A percentile compares a stretch with the other conserved stretches of the same genome.
Evolutionary conservation across 2,888 invertebrate genomes (phyloP).

Genomic region (Drosophila pegasa): DNA sequence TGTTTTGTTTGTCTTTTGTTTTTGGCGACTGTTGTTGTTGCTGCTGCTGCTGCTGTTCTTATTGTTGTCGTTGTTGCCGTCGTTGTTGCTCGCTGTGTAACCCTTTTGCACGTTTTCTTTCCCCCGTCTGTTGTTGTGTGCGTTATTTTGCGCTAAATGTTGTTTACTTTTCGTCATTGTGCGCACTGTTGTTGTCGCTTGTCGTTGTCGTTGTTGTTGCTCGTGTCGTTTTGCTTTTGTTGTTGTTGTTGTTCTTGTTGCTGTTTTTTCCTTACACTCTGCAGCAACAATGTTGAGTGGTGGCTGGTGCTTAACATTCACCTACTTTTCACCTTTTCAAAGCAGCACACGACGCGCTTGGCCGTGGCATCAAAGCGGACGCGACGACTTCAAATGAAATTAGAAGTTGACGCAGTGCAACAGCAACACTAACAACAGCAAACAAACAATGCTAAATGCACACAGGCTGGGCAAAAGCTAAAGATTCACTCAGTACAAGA

Average conservation of each 20-base stretch:
- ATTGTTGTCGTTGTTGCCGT: conserved; percentile 18
- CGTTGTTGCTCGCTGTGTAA: conserved; percentile 39
- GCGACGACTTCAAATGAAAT: conserved; percentile 73
- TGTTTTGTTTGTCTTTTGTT: conserved; percentile 71
- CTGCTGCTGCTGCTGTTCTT: too few species aligned
- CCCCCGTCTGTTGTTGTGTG: conserved; percentile 10
- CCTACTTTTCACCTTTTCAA: conserved; percentile 57
- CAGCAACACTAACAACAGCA: conserved; percentile 38
- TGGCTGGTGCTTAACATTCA: conserved; percentile 43
- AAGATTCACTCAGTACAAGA: conserved; percentile 48
- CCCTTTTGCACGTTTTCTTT: conserved; percentile 67
- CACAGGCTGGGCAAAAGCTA: conserved; percentile 41
- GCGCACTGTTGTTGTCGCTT: not conserved
- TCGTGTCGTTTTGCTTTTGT: conserved; percentile 58
- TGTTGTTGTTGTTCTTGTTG: conserved; percentile 9
- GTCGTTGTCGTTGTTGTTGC: conserved; percentile 16
- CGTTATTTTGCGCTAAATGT: conserved; percentile 69
- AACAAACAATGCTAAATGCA: conserved; percentile 65
- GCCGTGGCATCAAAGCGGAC: conserved; percentile 75
- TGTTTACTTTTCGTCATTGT: conserved; percentile 75
- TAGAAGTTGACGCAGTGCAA: conserved; percentile 76
- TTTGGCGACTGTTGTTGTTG: conserved; percentile 41
- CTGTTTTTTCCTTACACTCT: conserved; percentile 53
- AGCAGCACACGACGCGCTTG: conserved; percentile 63
- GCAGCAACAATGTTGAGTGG: conserved; percentile 39